Evolutionary conservation across 1,140 invertebrate species (phyloP), one percentile per base, ranked within the genome.

Genomic region (Hypsibius dujardini): DNA sequence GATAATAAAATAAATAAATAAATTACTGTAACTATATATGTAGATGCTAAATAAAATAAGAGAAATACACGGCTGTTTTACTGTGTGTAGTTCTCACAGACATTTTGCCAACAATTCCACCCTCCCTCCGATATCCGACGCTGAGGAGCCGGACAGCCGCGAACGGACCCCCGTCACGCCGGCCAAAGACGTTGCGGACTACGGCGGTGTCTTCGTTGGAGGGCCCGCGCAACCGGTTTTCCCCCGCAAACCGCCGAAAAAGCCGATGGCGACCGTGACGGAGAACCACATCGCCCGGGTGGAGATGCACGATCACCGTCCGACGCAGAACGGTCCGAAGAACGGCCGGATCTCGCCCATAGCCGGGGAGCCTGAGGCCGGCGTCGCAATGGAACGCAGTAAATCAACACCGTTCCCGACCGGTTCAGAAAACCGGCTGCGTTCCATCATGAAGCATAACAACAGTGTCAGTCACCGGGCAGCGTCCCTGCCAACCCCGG

Each of bases 121-220:
- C 42, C 42, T 67, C 3, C 62, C 62, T 3, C 7, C 62, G 7
- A 67, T 67, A 7, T 14, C 62, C 3, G 62, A 67, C 42, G 62
- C 42, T 14, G 62, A 67, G 3, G 62, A 67, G 62, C 3, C 7
- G 7, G 50, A 56, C 7, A 7, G 7, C 7, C 7, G 50, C 50
- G n/a, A n/a, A 7, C 7, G n/a, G 50, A 7, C 7, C 50, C 7
- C 62, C 62, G 62, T 7, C 7, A 67, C 62, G 62, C 62, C 62
- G 7, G 7, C 42, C 3, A 7, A 67, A 42, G 62, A 67, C 62
- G 45, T 42, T 3, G 42, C 62, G 12, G 45, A 14, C 62, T 67
- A 14, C 42, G 62, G 62, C 45, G 62, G 62, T 14, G 62, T 67
- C 12, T 67, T 14, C 62, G 42, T 67, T 42, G 62, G 62, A 7